phyloP scores from a whole-genome alignment of 2,797 vertebrate genomes.

The Myripristis jacobus region DNA sequence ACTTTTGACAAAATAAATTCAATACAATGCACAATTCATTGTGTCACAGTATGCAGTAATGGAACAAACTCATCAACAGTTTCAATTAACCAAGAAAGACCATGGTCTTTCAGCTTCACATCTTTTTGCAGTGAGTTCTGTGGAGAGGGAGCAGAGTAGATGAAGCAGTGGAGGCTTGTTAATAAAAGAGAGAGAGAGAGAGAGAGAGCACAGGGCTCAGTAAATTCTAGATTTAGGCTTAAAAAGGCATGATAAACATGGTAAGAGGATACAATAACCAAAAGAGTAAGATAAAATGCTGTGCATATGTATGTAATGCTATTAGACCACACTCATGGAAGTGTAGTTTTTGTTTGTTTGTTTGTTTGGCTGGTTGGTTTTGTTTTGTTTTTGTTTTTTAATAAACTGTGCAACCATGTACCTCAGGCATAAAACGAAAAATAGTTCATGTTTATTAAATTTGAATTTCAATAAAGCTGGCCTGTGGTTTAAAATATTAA shows the following conservation, averaged over 20 bases:
- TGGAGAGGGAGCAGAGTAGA: not conserved
- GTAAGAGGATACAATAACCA: slow-evolving; percentile 17
- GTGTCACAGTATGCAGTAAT: too few species aligned
- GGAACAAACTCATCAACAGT: not conserved
- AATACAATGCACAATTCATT: too few species aligned
- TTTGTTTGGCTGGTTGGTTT: too few species aligned
- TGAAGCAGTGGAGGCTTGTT: too few species aligned
- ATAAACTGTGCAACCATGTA: too few species aligned
- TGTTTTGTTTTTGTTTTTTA: not conserved
- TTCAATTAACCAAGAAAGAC: not conserved
- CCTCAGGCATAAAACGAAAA: too few species aligned
- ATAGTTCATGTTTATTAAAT: not conserved
- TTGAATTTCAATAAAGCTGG: not conserved
- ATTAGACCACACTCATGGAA: too few species aligned
- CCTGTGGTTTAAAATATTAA: not conserved
- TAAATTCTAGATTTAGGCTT: too few species aligned
- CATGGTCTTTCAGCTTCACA: not conserved
- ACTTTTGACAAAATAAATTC: too few species aligned
- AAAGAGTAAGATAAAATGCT: slow-evolving; percentile 25
- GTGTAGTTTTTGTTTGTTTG: not conserved
- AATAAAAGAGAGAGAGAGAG: too few species aligned
- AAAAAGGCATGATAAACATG: slow-evolving; percentile 1
- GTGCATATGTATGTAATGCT: too few species aligned
- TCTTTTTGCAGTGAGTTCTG: not conserved
- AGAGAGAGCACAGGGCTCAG: too few species aligned